Percentiles rank a stretch among this genome's conserved stretches.
Conservation (phyloP, 2,888 invertebrate species). For the Trachelus tabidus region DNA sequence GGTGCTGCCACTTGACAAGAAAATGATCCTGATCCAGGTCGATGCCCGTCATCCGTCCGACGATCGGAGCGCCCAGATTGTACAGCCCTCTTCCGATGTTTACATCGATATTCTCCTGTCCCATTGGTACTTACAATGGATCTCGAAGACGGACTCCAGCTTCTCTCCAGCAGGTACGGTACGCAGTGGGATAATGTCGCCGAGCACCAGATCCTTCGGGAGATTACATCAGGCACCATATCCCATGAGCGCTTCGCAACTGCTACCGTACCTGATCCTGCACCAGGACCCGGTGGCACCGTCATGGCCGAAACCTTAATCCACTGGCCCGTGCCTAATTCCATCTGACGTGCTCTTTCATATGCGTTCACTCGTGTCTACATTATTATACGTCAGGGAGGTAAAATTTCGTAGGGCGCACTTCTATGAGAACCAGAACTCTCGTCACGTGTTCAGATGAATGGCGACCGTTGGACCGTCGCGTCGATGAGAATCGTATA, state of each 20-base stretch:
- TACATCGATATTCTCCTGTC: conserved; percentile 23
- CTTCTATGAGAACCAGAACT: background rate
- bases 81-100: conserved; percentile 16
- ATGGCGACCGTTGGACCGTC: background rate
- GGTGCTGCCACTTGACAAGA: background rate
- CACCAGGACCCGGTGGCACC: conserved; percentile 30
- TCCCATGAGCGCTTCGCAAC: conserved; percentile 14
- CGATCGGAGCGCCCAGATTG: conserved; percentile 20
- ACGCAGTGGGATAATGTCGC: conserved; percentile 17
- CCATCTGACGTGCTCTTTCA: conserved; percentile 48
- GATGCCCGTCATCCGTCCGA: conserved; percentile 14
- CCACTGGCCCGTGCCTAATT: conserved; percentile 48
- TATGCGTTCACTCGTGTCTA: conserved; percentile 33
- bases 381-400: conserved; percentile 38
- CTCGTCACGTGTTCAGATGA: background rate
- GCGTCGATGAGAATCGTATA: background rate
- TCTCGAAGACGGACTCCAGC: background rate
- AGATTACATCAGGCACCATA: conserved; percentile 12
- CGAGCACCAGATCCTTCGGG: conserved; percentile 14
- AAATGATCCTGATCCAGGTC: conserved; percentile 18
- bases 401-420: conserved; percentile 26
- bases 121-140: conserved; percentile 17
- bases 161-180: conserved; percentile 13
- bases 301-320: conserved; percentile 44
- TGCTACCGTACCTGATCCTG: conserved; percentile 25